phyloP scores from a whole-genome alignment of 2,888 invertebrate species.

The Dolomedes plantarius region DNA sequence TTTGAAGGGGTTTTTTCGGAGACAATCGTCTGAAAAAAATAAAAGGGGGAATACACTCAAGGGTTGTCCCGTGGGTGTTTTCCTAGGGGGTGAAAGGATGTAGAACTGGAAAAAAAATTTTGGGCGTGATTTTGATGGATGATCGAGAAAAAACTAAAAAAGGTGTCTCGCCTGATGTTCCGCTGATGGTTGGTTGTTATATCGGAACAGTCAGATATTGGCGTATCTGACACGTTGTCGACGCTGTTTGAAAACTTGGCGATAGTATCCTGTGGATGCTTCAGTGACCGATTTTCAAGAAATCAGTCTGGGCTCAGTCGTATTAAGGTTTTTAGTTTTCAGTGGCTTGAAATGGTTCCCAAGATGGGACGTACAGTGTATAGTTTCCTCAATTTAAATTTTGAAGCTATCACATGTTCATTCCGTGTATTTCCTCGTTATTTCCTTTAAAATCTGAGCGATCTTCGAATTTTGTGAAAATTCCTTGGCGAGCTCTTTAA shows the following conservation, averaged over 20 bases:
- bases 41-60: neutral
- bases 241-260: neutral
- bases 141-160: neutral
- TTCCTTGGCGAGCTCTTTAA: too few species aligned
- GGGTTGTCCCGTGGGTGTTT: neutral
- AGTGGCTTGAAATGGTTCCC: too few species aligned
- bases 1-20: neutral
- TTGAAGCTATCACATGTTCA: too few species aligned
- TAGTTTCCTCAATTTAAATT: too few species aligned
- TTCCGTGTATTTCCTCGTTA: too few species aligned
- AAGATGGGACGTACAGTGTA: too few species aligned
- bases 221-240: neutral
- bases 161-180: slow-evolving; percentile 29
- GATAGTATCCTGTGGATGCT: neutral
- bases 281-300: neutral
- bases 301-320: too few species aligned
- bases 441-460: too few species aligned
- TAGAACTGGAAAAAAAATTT: neutral
- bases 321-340: too few species aligned
- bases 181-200: slow-evolving; percentile 27
- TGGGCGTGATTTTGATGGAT: slow-evolving; percentile 27
- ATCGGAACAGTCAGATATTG: neutral
- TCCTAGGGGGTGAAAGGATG: neutral
- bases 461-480: too few species aligned
- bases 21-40: neutral